These are phyloP conservation scores for Atta texana DNA, from an alignment of 1,140 invertebrate species.

Conservation along the genomic window DNA sequence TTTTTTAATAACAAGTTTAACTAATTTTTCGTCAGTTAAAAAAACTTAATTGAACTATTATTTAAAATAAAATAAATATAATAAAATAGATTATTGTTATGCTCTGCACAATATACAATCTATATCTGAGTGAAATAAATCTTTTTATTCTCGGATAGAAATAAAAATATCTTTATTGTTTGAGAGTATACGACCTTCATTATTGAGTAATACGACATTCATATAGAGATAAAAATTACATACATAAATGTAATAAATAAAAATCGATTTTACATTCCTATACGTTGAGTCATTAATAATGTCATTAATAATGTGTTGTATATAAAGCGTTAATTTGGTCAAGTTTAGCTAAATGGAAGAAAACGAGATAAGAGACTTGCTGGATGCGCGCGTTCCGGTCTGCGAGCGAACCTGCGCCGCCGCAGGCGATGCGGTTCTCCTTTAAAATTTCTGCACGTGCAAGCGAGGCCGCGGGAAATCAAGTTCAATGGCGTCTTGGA, in stretches of 20 bases:
- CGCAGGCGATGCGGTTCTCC: slow-evolving; percentile 67
- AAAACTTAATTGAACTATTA: background rate
- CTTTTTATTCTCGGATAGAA: background rate
- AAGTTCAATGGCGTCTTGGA: slow-evolving; percentile 78
- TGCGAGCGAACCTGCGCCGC: slow-evolving; percentile 64
- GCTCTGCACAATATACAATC: background rate
- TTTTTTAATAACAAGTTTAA: no score
- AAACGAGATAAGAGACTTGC: slow-evolving; percentile 10
- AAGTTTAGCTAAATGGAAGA: slow-evolving; percentile 43
- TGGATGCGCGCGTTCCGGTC: slow-evolving; percentile 38
- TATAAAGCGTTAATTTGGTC: slow-evolving; percentile 16
- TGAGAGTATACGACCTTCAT: no score
- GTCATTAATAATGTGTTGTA: no score
- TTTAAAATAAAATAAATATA: background rate
- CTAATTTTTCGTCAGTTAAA: background rate
- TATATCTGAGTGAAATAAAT: background rate
- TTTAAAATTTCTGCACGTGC: slow-evolving; percentile 75
- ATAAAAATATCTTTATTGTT: background rate
- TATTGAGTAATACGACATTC: no score
- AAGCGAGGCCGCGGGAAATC: slow-evolving; percentile 73
- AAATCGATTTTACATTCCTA: slow-evolving; percentile 1
- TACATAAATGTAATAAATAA: background rate
- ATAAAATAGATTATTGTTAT: background rate
- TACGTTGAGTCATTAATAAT: background rate
- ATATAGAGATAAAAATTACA: background rate